A percentile compares a stretch with the other conserved stretches of the same genome.
Conservation (phyloP, 1,140 invertebrate genomes). For the Hestina assimilis region DNA sequence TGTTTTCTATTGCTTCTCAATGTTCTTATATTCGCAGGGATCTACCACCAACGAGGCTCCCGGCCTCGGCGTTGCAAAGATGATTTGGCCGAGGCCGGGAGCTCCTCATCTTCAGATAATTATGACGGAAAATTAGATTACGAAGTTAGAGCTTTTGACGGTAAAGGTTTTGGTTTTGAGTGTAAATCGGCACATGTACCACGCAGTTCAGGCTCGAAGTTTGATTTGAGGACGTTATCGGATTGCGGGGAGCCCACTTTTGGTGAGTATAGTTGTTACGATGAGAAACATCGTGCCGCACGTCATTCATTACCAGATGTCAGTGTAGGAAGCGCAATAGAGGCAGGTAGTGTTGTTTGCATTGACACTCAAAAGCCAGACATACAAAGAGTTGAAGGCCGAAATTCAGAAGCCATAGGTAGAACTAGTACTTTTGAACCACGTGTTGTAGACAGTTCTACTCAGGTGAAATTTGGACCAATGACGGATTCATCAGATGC, state of each 20-base stretch:
- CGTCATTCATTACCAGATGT: conserved; percentile 81
- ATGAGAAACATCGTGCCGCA: conserved; percentile 79
- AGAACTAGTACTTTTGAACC: conserved; percentile 74
- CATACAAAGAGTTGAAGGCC: conserved; percentile 75
- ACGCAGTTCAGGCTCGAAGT: conserved; percentile 69
- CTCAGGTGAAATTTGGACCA: conserved; percentile 74
- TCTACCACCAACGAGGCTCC: conserved; percentile 91
- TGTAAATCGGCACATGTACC: conserved; percentile 74
- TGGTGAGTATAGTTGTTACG: conserved; percentile 82
- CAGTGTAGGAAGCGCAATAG: conserved; percentile 81
- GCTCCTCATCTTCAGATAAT: conserved; percentile 80
- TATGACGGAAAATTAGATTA: conserved; percentile 81
- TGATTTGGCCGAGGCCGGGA: conserved; percentile 85
- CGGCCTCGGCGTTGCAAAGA: conserved; percentile 85
- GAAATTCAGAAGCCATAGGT: conserved; percentile 51
- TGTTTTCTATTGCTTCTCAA: conserved; percentile 93
- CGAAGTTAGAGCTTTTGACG: conserved; percentile 78
- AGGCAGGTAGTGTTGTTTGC: conserved; percentile 73
- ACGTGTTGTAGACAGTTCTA: conserved; percentile 70
- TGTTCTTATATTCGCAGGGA: conserved; percentile 95
- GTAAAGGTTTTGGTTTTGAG: conserved; percentile 80
- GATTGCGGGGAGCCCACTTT: conserved; percentile 78
- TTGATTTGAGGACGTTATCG: conserved; percentile 75
- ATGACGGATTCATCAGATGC: conserved; percentile 47
- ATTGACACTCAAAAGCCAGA: conserved; percentile 78